phyloP scores from a whole-genome alignment of 1,140 invertebrate genomes.

The Aphidius gifuensis region DNA sequence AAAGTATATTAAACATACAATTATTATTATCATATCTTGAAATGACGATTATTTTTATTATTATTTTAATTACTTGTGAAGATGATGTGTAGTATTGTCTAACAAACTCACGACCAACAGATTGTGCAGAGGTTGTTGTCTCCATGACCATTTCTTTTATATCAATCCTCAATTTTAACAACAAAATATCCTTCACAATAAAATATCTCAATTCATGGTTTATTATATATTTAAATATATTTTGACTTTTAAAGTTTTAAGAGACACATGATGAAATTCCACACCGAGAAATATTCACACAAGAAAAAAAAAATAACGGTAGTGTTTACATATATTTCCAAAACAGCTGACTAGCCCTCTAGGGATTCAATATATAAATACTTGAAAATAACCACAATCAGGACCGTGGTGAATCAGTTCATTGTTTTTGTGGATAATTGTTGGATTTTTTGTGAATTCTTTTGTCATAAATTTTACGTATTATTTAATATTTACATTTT shows the following conservation, averaged over 20 bases:
- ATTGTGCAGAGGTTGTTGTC: conserved; percentile 80
- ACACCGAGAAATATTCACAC: no score
- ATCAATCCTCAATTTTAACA: conserved; percentile 19
- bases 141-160: conserved; percentile 80
- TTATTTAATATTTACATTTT: no score
- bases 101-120: conserved; percentile 95
- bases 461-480: no score
- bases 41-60: background rate
- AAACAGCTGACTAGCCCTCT: no score
- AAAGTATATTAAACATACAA: background rate
- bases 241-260: background rate
- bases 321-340: no score
- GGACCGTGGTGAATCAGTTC: no score
- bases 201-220: background rate
- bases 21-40: background rate
- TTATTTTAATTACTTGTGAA: conserved; percentile 69
- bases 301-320: no score
- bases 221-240: background rate
- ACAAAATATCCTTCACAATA: background rate
- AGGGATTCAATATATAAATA: no score
- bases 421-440: no score
- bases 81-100: conserved; percentile 94
- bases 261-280: no score
- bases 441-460: no score
- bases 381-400: no score